A percentile compares a stretch with the other conserved stretches of the same genome.
Evolutionary conservation across 2,888 invertebrate species (phyloP).

Genomic region (Myopa testacea): DNA sequence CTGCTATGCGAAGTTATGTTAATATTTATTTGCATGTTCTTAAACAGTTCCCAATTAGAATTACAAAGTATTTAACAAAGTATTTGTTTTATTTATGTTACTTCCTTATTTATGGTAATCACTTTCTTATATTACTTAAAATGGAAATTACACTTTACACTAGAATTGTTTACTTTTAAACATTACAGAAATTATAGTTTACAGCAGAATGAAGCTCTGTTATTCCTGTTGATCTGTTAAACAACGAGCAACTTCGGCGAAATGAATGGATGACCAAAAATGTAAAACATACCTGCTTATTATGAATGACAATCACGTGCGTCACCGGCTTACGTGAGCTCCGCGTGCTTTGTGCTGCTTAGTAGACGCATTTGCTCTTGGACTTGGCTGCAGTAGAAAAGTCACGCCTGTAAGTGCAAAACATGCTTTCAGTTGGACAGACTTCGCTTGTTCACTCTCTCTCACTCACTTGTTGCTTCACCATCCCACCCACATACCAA

Average conservation of each 20-base stretch:
- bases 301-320: conserved; percentile 7
- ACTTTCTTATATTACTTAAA: background rate
- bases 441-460: no score
- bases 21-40: background rate
- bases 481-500: background rate
- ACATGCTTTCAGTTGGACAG: no score
- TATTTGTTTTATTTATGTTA: background rate
- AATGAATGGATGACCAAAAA: background rate
- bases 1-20: background rate
- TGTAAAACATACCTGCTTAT: background rate
- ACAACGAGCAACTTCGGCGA: background rate
- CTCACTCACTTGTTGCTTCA: no score
- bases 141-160: background rate
- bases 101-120: background rate
- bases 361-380: no score
- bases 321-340: background rate
- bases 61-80: no score
- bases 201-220: background rate
- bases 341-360: no score
- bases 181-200: background rate
- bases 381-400: no score
- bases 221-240: background rate
- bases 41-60: no score
- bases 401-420: no score
- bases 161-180: background rate